Evolutionary conservation across 2,113 vertebrate species (phyloP), one percentile per base, ranked within the genome.

Genomic region (Notiomystis cincta): DNA sequence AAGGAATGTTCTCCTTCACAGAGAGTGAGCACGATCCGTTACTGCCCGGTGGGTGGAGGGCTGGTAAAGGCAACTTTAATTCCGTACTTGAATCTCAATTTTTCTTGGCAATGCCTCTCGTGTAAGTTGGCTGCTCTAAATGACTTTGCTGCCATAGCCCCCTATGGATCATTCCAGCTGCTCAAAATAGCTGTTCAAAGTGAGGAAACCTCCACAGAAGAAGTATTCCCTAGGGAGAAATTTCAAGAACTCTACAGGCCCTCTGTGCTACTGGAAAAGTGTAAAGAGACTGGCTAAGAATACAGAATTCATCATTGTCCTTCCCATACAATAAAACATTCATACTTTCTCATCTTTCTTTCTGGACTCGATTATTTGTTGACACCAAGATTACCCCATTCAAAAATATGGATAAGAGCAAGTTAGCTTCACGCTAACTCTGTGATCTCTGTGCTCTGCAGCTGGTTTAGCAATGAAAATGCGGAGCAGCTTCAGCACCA

Each of bases 91-190:
- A 94, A 76, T 92, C 77, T 82, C 80, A 40, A 53, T 93, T 97
- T 93, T 89, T 94, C 91, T 89, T 97, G 96, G 94, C 89, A 91
- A 53, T 45, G 72, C 57, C 60, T 76, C 91, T 69, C 80, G 3
- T 48, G 20, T 50, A 87, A 92, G 83, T 89, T 96, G 93, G 89
- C 95, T 64, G 77, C 73, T 91, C 57, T 89, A 67, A 75, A 89
- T 83, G 27, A 82, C 90, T 92, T 87, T 60, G 72, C 89, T 96
- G 94, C 87, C 83, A 85, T 53, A 95, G 93, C n/a, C 60, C 42
- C 86, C 64, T 92, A 22, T 50, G 82, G 89, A 93, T 95, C 72
- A 69, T 15, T 75, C 73, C 67, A 94, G 88, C 72, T 61, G 76
- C 80, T 92, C 56, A 73, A 93, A 96, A 93, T 90, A 89, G 67